Evolutionary conservation across 2,113 vertebrate genomes (phyloP), one percentile per base, ranked within the genome.

Genomic region (Dunckerocampus dactyliophorus): DNA sequence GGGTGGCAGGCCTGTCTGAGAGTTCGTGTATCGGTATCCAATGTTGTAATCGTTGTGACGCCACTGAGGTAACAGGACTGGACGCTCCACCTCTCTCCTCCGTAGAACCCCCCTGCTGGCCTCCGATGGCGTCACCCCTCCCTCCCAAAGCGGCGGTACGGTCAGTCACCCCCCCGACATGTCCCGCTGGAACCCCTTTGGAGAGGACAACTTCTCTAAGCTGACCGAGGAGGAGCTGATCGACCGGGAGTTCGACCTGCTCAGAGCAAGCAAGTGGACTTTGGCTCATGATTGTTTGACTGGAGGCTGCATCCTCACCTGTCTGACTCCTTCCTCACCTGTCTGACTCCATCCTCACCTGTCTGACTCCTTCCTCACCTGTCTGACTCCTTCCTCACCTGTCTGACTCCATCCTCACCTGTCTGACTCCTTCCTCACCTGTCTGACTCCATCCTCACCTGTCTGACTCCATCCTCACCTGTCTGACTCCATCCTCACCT

Each of bases 151-250:
- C 63, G 53, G 74, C 64, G 68, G 42, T 70, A 3, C 62, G 53
- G 63, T 89, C 81, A 95, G 49, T 67, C 90, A 94, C 81, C 97
- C 97, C 4, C 97, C 94, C n/a, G 97, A 99, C 68, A 99, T 99
- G 95, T 97, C 97, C 15, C 82, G 93, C 66, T 99, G 97, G 97
- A 99, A 99, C 84, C 97, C 97, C 0, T 99, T 99, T 31, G 94
- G 94, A 84, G 97, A 98, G 85, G 96, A 99, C 88, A 98, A 97
- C 91, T 99, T 99, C 81, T 96, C 95, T 67, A 95, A 93, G 62
- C 53, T 99, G 86, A 98, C 95, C 0, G 95, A 98, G 82, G 96
- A 99, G 86, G 96, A 99, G 83, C 91, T 99, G 39, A 89, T 99
- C 79, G 94, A 99, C 89, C 93, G 95, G 64, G 95, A 98, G 79